phyloP scores from a whole-genome alignment of 2,797 vertebrate species.

The Danio kyathit region DNA sequence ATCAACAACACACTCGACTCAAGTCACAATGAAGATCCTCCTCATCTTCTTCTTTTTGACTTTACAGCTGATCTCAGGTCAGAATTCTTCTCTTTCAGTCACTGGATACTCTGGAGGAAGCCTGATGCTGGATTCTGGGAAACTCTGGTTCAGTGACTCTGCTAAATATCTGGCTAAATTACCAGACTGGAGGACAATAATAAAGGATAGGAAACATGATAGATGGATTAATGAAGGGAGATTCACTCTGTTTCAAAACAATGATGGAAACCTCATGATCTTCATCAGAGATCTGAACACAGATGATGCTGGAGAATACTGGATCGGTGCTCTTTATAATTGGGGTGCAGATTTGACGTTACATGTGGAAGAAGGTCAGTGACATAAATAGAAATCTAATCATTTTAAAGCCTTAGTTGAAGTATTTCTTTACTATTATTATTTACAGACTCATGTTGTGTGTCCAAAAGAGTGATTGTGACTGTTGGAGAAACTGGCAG shows the following conservation, averaged over 20 bases:
- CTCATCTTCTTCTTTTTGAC: constrained; percentile 3
- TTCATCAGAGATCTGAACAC: neutral
- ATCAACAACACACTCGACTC: neutral
- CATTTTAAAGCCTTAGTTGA: too few species aligned
- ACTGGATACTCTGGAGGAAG: constrained; percentile 27
- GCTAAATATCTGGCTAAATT: neutral
- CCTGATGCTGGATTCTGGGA: neutral
- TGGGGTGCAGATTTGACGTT: neutral
- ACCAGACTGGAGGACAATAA: neutral
- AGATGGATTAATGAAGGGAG: neutral
- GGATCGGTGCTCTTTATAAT: too few species aligned
- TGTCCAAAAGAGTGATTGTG: neutral
- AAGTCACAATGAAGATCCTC: constrained; percentile 35
- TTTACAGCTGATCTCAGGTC: constrained; percentile 35
- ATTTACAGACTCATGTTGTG: neutral
- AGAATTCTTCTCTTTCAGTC: constrained; percentile 24
- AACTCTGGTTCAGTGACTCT: neutral
- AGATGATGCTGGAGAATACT: neutral
- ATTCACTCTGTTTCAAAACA: neutral
- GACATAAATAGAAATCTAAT: too few species aligned
- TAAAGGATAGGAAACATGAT: neutral
- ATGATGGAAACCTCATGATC: neutral
- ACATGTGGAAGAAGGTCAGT: neutral
- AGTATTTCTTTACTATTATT: too few species aligned
- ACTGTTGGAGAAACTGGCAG: neutral